Base-by-base conservation (phyloP, 2,797 vertebrate species). In the Sparus aurata region DNA sequence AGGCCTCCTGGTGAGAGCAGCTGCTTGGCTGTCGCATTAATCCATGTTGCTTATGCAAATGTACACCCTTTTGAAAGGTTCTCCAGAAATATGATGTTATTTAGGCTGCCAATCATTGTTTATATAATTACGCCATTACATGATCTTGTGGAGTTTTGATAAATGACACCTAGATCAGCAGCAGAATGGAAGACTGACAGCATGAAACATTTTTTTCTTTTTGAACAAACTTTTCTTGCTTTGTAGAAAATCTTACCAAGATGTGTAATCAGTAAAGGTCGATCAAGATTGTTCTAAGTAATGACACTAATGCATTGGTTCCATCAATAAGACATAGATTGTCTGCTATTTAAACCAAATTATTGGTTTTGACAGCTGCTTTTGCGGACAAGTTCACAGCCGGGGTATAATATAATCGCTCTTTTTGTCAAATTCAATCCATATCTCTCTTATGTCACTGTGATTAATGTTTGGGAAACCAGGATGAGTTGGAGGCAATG, bases 1-100 rank as follows among this genome's bases (percentile, higher is more conserved):
- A 17, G 90, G 83, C 86, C 89, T 88, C 95, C 94, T 41, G 80
- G 69, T 70, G 95, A 78, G 93, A 93, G 87, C 95, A 96, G 94
- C 95, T 96, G 95, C 90, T 94, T 74, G 50, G 79, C 88, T 89
- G 93, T 87, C 84, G 55, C 62, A 85, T 90, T 88, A 92, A 93
- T 93, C 93, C 89, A 74, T 79, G 93, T 88, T 88, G 90, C 92
- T 94, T 95, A 96, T 96, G 95, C 94, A 92, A 95, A 96, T 96
- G 80, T 73, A 86, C 89, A 91, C 91, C 84, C 91, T 94, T 93
- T 91, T 88, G 83, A 95, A 93, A 94, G 90, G 91, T 95, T 94
- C 94, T 93, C 83, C 83, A 91, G 77, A 92, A 93, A 93, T 90
- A 86, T 90, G 88, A 92, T 83, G 92, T 85, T 91, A 93, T 95